phyloP scores from a whole-genome alignment of 2,888 invertebrate genomes.

The Diploptera punctata region DNA sequence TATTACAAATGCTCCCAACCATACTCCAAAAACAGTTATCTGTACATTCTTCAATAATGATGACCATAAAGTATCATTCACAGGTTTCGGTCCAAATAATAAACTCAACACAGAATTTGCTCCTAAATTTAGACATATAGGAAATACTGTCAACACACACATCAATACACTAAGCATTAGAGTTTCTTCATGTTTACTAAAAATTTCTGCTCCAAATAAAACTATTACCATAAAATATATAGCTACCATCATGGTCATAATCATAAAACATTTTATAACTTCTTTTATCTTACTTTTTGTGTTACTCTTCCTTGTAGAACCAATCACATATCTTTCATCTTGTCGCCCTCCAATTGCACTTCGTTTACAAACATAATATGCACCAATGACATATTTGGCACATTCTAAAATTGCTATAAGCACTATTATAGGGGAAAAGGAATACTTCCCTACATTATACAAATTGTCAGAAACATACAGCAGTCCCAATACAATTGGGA shows the following conservation, averaged over 20 bases:
- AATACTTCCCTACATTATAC: conserved; percentile 65
- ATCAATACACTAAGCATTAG: conserved; percentile 68
- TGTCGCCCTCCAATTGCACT: conserved; percentile 8
- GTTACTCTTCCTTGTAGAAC: not conserved
- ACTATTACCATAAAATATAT: conserved; percentile 67
- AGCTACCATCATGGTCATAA: conserved; percentile 57
- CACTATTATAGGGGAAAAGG: conserved; percentile 54
- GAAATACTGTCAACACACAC: conserved; percentile 67
- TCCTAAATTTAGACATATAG: conserved; percentile 67
- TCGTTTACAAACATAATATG: conserved; percentile 19
- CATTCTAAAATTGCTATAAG: conserved; percentile 60
- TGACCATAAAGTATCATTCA: conserved; percentile 21
- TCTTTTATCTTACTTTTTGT: conserved; percentile 55
- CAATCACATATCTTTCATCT: conserved; percentile 16
- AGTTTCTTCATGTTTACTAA: conserved; percentile 70
- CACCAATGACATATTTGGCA: conserved; percentile 55
- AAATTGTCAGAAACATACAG: conserved; percentile 50
- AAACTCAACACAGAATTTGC: conserved; percentile 51
- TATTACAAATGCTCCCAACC: conserved; percentile 84
- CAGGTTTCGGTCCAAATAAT: conserved; percentile 34
- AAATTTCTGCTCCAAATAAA: conserved; percentile 71
- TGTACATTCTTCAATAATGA: conserved; percentile 59
- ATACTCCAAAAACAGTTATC: conserved; percentile 74
- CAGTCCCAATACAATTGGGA: conserved; percentile 60
- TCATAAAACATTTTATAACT: conserved; percentile 58